Base-by-base conservation (phyloP, 1,140 invertebrate genomes). In the Drosophila baimaii region DNA sequence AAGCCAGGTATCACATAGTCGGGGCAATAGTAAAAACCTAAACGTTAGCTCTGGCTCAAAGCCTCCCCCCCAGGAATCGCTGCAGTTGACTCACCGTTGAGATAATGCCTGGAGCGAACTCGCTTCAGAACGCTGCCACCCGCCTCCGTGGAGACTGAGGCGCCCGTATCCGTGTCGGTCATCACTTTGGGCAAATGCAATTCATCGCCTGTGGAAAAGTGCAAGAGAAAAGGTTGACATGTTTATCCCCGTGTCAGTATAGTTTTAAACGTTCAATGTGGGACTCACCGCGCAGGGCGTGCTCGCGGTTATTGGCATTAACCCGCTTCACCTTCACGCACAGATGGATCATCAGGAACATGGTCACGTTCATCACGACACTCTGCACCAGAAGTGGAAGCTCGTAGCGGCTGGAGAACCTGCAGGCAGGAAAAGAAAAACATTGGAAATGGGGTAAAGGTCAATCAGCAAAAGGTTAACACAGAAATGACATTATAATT, bases 321-420 rank as follows among this genome's bases (percentile, higher is more conserved):
- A 96, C 96, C 91, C 96, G 96, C 84, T 95, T 95, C 59, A 98
- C 95, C 90, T 94, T 94, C 27, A 99, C 96, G 94, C 98, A 99
- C 15, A 99, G 93, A 92, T 98, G 96, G 72, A 99, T 96, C 96
- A 99, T 97, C 23, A 95, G 93, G 91, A 99, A 95, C 99, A 99
- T 99, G 71, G 97, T 96, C 29, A 96, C 91, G 91, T 98, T 99
- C 98, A 99, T 99, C 27, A 99, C 95, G 90, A 99, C 95, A 93
- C 98, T 99, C 94, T 99, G 99, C 56, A 98, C 94, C 61, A 99
- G 94, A 72, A 99, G 93, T 70, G 98, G 98, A 89, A 97, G 93
- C 93, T 99, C 98, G 94, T 98, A 99, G 75, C 95, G 95, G 93
- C 98, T 98, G 52, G 98, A 98, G 95, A 99, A 99, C 98, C 98